These are phyloP conservation scores for Cheilosia soror DNA, from an alignment of 2,888 invertebrate species.

Conservation along the genomic window DNA sequence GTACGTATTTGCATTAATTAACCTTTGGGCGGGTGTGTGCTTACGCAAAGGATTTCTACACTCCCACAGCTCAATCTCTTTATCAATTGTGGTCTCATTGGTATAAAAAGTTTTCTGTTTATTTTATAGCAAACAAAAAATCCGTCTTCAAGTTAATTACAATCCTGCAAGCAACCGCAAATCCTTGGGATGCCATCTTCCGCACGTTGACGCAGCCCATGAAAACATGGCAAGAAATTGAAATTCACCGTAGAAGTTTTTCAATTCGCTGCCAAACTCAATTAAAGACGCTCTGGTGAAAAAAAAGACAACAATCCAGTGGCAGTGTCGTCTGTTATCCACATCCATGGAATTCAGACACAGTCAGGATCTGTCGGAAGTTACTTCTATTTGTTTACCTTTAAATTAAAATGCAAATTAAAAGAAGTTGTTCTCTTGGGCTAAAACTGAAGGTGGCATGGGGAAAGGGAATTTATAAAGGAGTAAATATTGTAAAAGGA, in stretches of 20 bases:
- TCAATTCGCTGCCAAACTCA: constrained; percentile 74
- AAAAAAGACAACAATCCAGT: constrained; percentile 57
- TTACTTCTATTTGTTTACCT: constrained; percentile 74
- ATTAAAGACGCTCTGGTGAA: constrained; percentile 60
- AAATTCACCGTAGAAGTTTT: constrained; percentile 76
- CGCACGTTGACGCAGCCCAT: constrained; percentile 53
- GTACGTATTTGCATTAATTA: constrained; percentile 72
- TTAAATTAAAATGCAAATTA: constrained; percentile 76
- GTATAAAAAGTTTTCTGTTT: constrained; percentile 68
- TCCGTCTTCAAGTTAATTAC: constrained; percentile 71
- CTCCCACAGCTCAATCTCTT: constrained; percentile 39
- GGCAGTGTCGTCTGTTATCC: constrained; percentile 5
- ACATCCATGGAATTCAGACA: constrained; percentile 33
- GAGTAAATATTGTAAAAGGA: constrained; percentile 44
- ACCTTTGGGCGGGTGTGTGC: constrained; percentile 53
- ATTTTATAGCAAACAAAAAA: constrained; percentile 59
- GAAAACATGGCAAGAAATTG: constrained; percentile 60
- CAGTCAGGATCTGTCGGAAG: constrained; percentile 47
- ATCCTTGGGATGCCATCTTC: constrained; percentile 65
- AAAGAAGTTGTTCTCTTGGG: constrained; percentile 70
- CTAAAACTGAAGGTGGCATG: constrained; percentile 20
- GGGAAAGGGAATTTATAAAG: constrained; percentile 24
- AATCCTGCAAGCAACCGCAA: constrained; percentile 72
- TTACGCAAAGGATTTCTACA: not conserved
- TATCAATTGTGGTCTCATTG: constrained; percentile 64